Conservation (phyloP, 2,797 vertebrate species). For the Iguana delicatissima region DNA sequence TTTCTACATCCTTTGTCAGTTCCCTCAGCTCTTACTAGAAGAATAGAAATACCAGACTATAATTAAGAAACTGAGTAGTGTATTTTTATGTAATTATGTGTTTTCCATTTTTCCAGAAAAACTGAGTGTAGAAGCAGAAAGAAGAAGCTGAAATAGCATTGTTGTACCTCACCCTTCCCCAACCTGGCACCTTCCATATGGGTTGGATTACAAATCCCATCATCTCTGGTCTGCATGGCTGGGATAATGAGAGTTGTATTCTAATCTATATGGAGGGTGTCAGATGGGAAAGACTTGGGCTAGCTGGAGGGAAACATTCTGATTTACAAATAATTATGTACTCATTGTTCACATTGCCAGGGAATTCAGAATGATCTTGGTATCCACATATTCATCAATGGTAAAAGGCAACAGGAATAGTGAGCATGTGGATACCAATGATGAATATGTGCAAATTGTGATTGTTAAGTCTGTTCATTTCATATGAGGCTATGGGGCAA, state of each 20-base stretch:
- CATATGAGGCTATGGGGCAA: not conserved
- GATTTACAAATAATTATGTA: not conserved
- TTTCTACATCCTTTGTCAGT: slow-evolving; percentile 47
- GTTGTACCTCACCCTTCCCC: not conserved
- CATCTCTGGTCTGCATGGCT: too few species aligned
- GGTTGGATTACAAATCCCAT: not conserved
- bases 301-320: not conserved
- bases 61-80: not conserved
- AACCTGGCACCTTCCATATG: too few species aligned
- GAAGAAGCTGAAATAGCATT: not conserved
- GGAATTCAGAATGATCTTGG: not conserved
- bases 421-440: too few species aligned
- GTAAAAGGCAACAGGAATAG: not conserved
- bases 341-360: not conserved
- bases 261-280: not conserved
- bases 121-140: not conserved
- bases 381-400: not conserved
- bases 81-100: not conserved
- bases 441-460: too few species aligned
- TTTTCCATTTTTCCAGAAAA: not conserved
- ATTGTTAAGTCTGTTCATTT: not conserved
- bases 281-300: not conserved
- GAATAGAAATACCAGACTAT: not conserved
- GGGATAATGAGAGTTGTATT: not conserved
- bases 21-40: slow-evolving; percentile 23